Base-by-base conservation (phyloP, 2,113 vertebrate genomes). In the Ciconia boyciana region DNA sequence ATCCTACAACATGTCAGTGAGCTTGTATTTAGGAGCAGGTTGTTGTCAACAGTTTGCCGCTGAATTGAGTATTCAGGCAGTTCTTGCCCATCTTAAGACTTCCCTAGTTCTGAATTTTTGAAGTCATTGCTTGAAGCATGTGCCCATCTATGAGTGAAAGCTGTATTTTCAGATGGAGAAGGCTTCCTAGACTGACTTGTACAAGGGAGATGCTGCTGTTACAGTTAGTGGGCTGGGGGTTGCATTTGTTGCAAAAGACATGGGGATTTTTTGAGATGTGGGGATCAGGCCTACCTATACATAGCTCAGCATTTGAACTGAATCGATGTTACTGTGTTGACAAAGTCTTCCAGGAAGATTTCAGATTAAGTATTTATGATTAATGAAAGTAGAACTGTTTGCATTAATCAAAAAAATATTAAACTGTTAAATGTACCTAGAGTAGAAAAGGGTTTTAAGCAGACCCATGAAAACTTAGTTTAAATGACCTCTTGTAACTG, bases 211-310 rank as follows among this genome's bases (percentile, higher is more conserved):
- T 70, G 44, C 16, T 71, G 34, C 12, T 75, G 11, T 55, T 93
- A 39, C 5, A 16, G 20, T 71, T 66, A 28, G 16, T 57, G 46
- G 28, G 20, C 61, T 77, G 15, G 48, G 46, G 8, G 39, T 46
- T 85, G n/a, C 25, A 9, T 79, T 85, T 75, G 12, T 85, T n/a
- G 18, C 0, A 0, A 60, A 83, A 66, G 16, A 66, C 6, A 4
- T 3, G 4, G 24, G 6, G 1, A 0, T 48, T 64, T 80, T 82
- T 64, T 60, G 39, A 52, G 52, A 39, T 43, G 10, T 26, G 11
- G 29, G 19, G 15, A 16, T 76, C 11, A 26, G 31, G 16, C 11
- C 8, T 66, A 32, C 8, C 10, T 36, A 7, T 14, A 21, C 16
- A 16, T 21, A 74, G 75, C 39, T 83, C 44, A 77, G n/a, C 10